Evolutionary conservation across 2,113 vertebrate genomes (phyloP).

Genomic region (Ameiurus melas): DNA sequence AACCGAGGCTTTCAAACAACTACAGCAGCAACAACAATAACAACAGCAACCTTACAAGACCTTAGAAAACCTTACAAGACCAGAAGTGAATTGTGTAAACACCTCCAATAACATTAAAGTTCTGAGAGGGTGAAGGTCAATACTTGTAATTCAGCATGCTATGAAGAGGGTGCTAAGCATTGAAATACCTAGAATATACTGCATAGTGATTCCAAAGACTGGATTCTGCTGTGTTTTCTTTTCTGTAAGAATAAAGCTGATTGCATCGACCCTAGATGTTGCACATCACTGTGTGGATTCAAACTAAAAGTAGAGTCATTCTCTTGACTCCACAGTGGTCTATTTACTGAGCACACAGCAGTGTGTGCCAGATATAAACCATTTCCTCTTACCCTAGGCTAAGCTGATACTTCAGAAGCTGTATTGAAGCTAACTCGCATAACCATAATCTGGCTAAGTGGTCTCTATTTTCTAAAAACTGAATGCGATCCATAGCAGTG

Average conservation of each 20-base stretch:
- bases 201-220: neutral
- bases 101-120: neutral
- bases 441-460: conserved; percentile 21
- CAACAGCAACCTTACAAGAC: neutral
- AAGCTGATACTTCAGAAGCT: neutral
- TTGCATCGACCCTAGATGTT: neutral
- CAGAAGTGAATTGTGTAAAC: neutral
- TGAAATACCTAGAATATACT: neutral
- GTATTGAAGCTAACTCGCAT: neutral
- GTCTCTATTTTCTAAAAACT: neutral
- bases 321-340: too few relatives aligned
- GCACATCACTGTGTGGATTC: neutral
- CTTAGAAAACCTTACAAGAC: conserved; percentile 5
- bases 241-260: neutral
- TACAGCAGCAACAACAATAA: neutral
- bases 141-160: neutral
- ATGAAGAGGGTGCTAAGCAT: conserved; percentile 8
- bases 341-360: neutral
- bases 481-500: conserved; percentile 4
- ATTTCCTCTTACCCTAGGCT: neutral
- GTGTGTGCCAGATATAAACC: neutral
- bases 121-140: conserved; percentile 1
- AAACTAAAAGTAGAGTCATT: neutral
- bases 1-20: neutral
- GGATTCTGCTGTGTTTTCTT: neutral